Evolutionary conservation across 2,113 vertebrate species (phyloP).

Genomic region (Gadus macrocephalus): DNA sequence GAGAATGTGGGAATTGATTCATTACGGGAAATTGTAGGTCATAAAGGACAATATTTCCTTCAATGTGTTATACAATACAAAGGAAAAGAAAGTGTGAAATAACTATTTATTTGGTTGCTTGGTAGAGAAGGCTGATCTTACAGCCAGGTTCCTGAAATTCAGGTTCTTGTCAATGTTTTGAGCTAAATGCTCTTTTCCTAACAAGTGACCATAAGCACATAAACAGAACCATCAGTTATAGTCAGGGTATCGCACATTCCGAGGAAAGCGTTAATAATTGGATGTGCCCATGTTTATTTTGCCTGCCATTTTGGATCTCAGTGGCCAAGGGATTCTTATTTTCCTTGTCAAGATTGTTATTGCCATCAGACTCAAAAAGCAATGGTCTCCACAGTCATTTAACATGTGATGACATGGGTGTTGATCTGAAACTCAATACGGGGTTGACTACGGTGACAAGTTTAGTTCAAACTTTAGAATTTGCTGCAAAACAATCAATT

Average conservation of each 20-base stretch:
- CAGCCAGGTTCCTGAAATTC: constrained; percentile 6
- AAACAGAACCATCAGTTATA: neutral
- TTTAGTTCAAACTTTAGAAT: neutral
- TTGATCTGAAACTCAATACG: too few species aligned
- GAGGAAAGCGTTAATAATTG: neutral
- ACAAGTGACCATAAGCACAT: too few species aligned
- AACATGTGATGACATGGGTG: too few species aligned
- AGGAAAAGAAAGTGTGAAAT: neutral
- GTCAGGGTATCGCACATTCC: constrained; percentile 1
- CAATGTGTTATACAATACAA: neutral
- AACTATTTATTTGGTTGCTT: neutral
- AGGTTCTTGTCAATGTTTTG: neutral
- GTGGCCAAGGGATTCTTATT: neutral
- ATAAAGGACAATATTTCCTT: neutral
- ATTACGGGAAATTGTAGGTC: constrained; percentile 14
- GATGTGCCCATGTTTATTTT: neutral
- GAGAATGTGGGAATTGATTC: constrained; percentile 43
- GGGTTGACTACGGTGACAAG: neutral
- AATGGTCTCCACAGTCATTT: too few species aligned
- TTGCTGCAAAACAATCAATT: too few species aligned
- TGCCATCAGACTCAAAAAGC: too few species aligned
- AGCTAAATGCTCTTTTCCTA: too few species aligned
- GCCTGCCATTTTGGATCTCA: neutral
- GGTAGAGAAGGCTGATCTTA: constrained; percentile 25
- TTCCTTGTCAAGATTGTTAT: too few species aligned